These are phyloP conservation scores for Sorex maritimensis DNA, from an alignment of 2,797 vertebrate genomes.

Conservation along the genomic window DNA sequence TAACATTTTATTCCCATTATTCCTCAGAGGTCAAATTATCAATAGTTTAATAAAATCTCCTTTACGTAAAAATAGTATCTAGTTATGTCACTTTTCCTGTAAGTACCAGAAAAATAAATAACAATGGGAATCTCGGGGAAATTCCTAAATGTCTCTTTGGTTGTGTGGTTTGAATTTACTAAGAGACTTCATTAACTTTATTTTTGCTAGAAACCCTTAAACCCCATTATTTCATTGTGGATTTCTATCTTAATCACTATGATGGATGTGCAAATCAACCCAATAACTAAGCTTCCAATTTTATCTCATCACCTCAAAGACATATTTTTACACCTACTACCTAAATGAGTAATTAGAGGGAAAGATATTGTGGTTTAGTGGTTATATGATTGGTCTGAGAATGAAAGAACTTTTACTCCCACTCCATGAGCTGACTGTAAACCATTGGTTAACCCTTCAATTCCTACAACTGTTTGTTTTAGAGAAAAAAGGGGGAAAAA, in stretches of 20 bases:
- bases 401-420: slow-evolving; percentile 67
- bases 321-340: slow-evolving; percentile 82
- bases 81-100: slow-evolving; percentile 55
- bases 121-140: slow-evolving; percentile 25
- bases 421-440: slow-evolving; percentile 43
- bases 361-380: slow-evolving; percentile 63
- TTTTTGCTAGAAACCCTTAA: slow-evolving; percentile 63
- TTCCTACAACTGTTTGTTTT: slow-evolving; percentile 21
- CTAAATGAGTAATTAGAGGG: slow-evolving; percentile 75
- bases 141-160: slow-evolving; percentile 48
- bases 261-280: slow-evolving; percentile 52
- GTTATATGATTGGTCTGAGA: slow-evolving; percentile 62
- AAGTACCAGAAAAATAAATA: slow-evolving; percentile 31
- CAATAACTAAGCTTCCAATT: slow-evolving; percentile 73
- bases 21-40: background rate
- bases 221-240: slow-evolving; percentile 38
- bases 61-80: slow-evolving; percentile 43
- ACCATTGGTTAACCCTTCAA: slow-evolving; percentile 57
- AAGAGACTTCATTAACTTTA: slow-evolving; percentile 39
- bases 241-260: slow-evolving; percentile 67
- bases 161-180: slow-evolving; percentile 68
- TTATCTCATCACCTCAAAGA: slow-evolving; percentile 78
- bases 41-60: slow-evolving; percentile 3
- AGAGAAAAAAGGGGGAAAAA: slow-evolving; percentile 17
- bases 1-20: slow-evolving; percentile 33